A percentile compares a stretch with the other conserved stretches of the same genome.
Evolutionary conservation across 2,797 vertebrate species (phyloP).

Genomic region (Silurus lanzhouensis): DNA sequence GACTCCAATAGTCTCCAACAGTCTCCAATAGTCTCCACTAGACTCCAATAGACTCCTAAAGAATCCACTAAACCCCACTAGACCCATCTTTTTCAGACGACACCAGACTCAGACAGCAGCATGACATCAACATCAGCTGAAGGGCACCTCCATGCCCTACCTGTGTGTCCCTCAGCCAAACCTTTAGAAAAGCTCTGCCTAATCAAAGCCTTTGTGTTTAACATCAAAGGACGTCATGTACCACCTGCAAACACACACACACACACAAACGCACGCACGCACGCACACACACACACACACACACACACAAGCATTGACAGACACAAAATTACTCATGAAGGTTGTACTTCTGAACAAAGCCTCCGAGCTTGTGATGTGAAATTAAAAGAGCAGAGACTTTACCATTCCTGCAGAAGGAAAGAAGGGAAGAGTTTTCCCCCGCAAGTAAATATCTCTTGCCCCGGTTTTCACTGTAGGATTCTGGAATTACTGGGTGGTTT

Average conservation of each 20-base stretch:
- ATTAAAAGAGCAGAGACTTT: too few species aligned
- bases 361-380: too few species aligned
- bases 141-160: neutral
- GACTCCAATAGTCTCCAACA: too few species aligned
- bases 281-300: conserved; percentile 9
- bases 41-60: too few species aligned
- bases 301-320: neutral
- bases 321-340: conserved; percentile 6
- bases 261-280: neutral
- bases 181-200: neutral
- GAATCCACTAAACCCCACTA: too few species aligned
- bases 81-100: too few species aligned
- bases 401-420: neutral
- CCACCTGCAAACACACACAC: neutral
- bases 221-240: neutral
- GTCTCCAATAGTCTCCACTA: too few species aligned
- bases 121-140: neutral
- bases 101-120: neutral
- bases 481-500: too few species aligned
- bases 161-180: neutral
- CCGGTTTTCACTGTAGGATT: too few species aligned
- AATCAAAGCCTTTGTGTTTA: conserved; percentile 4
- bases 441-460: too few species aligned
- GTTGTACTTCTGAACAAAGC: neutral
- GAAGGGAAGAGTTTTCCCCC: neutral